Evolutionary conservation across 2,797 vertebrate species (phyloP).

Genomic region (Epinephelus awoara): DNA sequence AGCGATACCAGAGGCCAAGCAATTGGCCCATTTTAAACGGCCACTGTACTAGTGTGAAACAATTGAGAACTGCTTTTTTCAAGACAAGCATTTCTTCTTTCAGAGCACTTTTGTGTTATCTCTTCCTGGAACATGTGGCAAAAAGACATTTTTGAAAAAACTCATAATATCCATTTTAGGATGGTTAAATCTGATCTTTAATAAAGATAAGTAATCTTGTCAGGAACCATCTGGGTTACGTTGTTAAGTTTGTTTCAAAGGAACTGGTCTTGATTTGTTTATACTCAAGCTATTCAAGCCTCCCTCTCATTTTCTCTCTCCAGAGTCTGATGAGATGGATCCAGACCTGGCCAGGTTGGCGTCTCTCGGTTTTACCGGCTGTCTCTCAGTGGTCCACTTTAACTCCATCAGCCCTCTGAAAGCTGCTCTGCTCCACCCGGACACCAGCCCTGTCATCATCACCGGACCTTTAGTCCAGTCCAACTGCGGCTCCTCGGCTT

Average conservation of each 20-base stretch:
- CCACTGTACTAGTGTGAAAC: neutral
- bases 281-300: no score
- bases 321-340: conserved; percentile 87
- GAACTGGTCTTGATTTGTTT: no score
- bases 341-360: conserved; percentile 87
- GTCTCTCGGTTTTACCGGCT: conserved; percentile 91
- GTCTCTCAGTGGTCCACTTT: conserved; percentile 93
- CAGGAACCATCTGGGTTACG: neutral
- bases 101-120: neutral
- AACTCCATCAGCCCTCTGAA: conserved; percentile 93
- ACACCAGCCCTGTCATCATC: conserved; percentile 84
- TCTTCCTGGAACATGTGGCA: neutral
- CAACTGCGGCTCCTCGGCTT: conserved; percentile 87
- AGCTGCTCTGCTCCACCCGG: conserved; percentile 87
- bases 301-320: neutral
- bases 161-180: neutral
- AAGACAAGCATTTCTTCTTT: neutral
- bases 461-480: conserved; percentile 88
- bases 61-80: neutral
- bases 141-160: neutral
- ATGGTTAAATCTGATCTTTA: neutral
- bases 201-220: neutral
- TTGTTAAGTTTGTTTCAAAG: neutral
- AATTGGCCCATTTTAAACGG: no score
- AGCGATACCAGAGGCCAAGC: no score